Percentiles rank a stretch among this genome's conserved stretches.
Evolutionary conservation across 2,113 vertebrate species (phyloP).

Genomic region (Hippolais icterina): DNA sequence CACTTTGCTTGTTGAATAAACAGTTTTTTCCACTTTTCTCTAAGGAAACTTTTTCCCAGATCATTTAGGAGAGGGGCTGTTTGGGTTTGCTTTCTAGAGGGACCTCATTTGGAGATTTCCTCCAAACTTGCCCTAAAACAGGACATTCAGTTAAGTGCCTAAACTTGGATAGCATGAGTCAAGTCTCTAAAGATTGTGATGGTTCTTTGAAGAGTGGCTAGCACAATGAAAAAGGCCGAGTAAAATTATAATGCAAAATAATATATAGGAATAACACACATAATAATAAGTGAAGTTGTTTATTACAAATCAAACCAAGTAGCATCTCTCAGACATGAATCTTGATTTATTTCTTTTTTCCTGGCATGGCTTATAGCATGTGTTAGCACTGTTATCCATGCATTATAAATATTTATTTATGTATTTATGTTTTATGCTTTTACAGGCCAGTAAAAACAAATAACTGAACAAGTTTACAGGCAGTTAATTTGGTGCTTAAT

Average conservation of each 20-base stretch:
- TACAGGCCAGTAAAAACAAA: slow-evolving; percentile 63
- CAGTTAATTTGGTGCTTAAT: slow-evolving; percentile 62
- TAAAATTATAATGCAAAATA: background rate
- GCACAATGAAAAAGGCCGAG: background rate
- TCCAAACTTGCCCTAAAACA: background rate
- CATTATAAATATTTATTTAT: slow-evolving; percentile 72
- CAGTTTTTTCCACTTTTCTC: background rate
- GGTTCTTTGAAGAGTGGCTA: background rate
- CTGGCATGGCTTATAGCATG: background rate
- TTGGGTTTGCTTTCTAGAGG: background rate
- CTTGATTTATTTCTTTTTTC: slow-evolving; percentile 30
- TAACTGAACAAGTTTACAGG: slow-evolving; percentile 61
- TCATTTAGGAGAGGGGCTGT: background rate
- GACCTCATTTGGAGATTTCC: background rate
- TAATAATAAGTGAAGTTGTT: background rate
- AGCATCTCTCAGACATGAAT: background rate
- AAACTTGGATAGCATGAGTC: background rate
- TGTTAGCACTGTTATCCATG: slow-evolving; percentile 37
- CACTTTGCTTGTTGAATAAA: background rate
- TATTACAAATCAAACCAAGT: slow-evolving; percentile 31
- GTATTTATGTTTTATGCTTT: slow-evolving; percentile 66
- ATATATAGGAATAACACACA: background rate
- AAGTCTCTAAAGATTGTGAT: background rate
- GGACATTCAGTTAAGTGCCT: background rate
- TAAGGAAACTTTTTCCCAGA: background rate